Conservation (phyloP, 2,797 vertebrate genomes). For the Neoniphon sammara region DNA sequence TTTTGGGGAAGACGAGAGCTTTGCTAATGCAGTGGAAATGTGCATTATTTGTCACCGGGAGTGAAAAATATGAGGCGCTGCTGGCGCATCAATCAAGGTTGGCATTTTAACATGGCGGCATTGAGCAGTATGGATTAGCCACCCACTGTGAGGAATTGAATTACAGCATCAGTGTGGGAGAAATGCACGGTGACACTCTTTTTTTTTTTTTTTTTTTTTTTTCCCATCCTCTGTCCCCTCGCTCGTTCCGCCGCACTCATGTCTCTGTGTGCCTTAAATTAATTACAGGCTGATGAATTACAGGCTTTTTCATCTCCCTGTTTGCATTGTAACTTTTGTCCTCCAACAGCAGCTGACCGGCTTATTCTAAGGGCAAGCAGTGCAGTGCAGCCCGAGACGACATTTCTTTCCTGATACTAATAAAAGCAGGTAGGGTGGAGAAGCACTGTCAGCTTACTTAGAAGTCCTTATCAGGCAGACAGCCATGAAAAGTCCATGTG, state of each 20-base stretch:
- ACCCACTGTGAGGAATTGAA: conserved; percentile 75
- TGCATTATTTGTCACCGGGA: conserved; percentile 73
- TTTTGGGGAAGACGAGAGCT: conserved; percentile 67
- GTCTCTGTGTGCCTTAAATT: conserved; percentile 46
- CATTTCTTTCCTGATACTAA: too few relatives aligned
- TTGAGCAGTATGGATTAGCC: conserved; percentile 76
- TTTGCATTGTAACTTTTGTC: background rate
- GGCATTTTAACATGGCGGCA: conserved; percentile 72
- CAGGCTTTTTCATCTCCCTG: conserved; percentile 21
- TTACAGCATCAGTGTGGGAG: conserved; percentile 63
- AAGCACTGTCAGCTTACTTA: background rate
- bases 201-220: conserved; percentile 6
- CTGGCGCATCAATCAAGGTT: conserved; percentile 76
- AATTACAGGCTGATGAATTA: conserved; percentile 74
- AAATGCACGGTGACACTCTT: conserved; percentile 46
- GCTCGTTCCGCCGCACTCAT: too few relatives aligned
- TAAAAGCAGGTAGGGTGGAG: background rate
- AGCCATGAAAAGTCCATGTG: conserved; percentile 22
- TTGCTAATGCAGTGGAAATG: conserved; percentile 75
- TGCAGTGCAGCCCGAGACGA: background rate
- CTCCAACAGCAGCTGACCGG: background rate
- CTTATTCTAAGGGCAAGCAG: background rate
- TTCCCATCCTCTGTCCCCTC: conserved; percentile 41
- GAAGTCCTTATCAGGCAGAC: background rate
- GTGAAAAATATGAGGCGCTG: conserved; percentile 68